Evolutionary conservation across 2,797 vertebrate species (phyloP).

Genomic region (Atherinosoma microstoma): DNA sequence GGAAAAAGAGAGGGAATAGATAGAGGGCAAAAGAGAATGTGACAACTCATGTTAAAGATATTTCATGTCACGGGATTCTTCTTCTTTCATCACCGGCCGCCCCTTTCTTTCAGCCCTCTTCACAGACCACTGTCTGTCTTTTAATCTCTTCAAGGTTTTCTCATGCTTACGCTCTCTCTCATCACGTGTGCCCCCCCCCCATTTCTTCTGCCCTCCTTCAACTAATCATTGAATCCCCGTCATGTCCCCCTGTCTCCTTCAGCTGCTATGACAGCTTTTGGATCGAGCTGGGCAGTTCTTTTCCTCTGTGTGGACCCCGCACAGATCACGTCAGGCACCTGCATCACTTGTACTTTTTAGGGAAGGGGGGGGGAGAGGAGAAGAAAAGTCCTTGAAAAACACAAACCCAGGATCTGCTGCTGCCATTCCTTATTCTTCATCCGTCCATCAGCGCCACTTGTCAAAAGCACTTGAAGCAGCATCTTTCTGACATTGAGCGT

Average conservation of each 20-base stretch:
- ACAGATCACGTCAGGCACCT: slow-evolving; percentile 38
- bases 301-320: slow-evolving; percentile 10
- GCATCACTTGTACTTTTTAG: slow-evolving; percentile 20
- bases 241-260: slow-evolving; percentile 29
- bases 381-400: slow-evolving; percentile 14
- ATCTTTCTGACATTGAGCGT: slow-evolving; percentile 68
- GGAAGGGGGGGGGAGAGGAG: neutral
- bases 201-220: slow-evolving; percentile 27
- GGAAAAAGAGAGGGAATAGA: slow-evolving; percentile 23
- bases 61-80: slow-evolving; percentile 54
- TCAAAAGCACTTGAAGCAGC: slow-evolving; percentile 56
- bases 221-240: slow-evolving; percentile 56
- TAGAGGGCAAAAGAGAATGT: slow-evolving; percentile 42
- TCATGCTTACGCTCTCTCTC: slow-evolving; percentile 27
- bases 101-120: slow-evolving; percentile 32
- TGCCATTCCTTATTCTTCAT: slow-evolving; percentile 49
- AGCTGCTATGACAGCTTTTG: slow-evolving; percentile 29
- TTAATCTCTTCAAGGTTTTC: slow-evolving; percentile 39
- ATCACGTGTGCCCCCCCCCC: neutral
- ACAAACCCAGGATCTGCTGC: slow-evolving; percentile 20
- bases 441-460: slow-evolving; percentile 49
- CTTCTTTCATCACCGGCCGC: slow-evolving; percentile 37
- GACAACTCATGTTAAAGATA: slow-evolving; percentile 62
- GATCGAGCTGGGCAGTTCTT: slow-evolving; percentile 7
- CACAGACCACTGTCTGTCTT: slow-evolving; percentile 43